Conservation (phyloP, 2,888 invertebrate species). For the Choreutis nemorana region DNA sequence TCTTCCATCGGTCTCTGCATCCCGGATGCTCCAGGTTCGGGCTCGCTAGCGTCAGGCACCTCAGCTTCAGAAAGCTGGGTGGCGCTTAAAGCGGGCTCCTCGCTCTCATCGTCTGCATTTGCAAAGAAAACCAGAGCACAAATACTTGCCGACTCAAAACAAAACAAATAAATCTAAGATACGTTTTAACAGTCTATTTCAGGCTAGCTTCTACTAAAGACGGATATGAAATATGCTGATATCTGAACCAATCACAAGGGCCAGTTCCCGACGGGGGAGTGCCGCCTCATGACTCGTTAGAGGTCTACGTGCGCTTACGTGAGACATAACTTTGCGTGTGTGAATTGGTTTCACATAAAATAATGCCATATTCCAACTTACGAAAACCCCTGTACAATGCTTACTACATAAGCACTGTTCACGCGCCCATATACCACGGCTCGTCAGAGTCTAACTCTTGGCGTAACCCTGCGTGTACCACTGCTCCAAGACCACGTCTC, state of each 20-base stretch:
- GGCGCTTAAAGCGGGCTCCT: too few relatives aligned
- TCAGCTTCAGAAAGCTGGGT: background rate
- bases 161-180: background rate
- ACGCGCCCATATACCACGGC: too few relatives aligned
- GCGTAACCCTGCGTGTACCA: too few relatives aligned
- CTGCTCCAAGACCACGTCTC: constrained; percentile 1
- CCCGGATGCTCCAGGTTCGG: background rate
- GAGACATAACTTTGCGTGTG: too few relatives aligned
- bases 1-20: constrained; percentile 1
- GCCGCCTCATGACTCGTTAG: too few relatives aligned
- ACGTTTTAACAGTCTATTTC: constrained; percentile 1
- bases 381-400: too few relatives aligned
- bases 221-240: constrained; percentile 5
- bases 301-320: too few relatives aligned
- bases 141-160: background rate
- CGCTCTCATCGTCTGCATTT: constrained; percentile 1
- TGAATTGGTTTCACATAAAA: too few relatives aligned
- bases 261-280: constrained; percentile 4
- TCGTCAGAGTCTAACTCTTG: too few relatives aligned
- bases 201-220: background rate
- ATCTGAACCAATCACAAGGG: constrained; percentile 3
- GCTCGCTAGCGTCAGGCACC: background rate
- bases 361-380: too few relatives aligned
- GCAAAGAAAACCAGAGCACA: constrained; percentile 1
- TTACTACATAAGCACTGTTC: too few relatives aligned